These are phyloP conservation scores for Entelurus aequoreus DNA, from an alignment of 2,113 vertebrate genomes.

Conservation along the genomic window DNA sequence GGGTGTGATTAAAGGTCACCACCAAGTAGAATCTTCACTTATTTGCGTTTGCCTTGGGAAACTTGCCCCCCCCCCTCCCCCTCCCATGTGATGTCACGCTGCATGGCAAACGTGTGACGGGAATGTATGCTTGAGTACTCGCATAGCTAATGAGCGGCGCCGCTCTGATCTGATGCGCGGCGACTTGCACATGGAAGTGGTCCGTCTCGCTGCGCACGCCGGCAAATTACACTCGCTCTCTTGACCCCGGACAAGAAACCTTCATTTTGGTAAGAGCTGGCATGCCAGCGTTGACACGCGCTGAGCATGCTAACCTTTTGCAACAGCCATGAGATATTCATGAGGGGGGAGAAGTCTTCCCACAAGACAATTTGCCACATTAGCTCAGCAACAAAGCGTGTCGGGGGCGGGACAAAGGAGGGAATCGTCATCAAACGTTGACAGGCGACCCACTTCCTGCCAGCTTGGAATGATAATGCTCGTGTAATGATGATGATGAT, in stretches of 20 bases:
- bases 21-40: conserved; percentile 48
- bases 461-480: conserved; percentile 41
- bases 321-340: conserved; percentile 44
- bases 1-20: neutral
- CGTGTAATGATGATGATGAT: conserved; percentile 59
- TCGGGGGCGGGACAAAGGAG: neutral
- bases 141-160: conserved; percentile 49
- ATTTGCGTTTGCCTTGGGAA: conserved; percentile 52
- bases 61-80: neutral
- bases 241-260: conserved; percentile 19
- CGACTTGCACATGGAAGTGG: conserved; percentile 52
- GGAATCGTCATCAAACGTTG: conserved; percentile 3
- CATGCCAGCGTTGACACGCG: neutral
- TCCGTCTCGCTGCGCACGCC: conserved; percentile 46
- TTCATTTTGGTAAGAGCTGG: conserved; percentile 19
- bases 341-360: conserved; percentile 2
- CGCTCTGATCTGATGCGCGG: conserved; percentile 52
- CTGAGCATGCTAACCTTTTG: conserved; percentile 18
- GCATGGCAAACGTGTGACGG: conserved; percentile 54
- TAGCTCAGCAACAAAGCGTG: conserved; percentile 15
- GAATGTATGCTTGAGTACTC: conserved; percentile 55
- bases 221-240: conserved; percentile 17
- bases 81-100: conserved; percentile 53
- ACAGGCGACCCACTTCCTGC: conserved; percentile 27
- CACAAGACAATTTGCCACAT: conserved; percentile 16